Evolutionary conservation across 2,888 invertebrate genomes (phyloP), one percentile per base, ranked within the genome.

Genomic region (Drosophila mercatorum): DNA sequence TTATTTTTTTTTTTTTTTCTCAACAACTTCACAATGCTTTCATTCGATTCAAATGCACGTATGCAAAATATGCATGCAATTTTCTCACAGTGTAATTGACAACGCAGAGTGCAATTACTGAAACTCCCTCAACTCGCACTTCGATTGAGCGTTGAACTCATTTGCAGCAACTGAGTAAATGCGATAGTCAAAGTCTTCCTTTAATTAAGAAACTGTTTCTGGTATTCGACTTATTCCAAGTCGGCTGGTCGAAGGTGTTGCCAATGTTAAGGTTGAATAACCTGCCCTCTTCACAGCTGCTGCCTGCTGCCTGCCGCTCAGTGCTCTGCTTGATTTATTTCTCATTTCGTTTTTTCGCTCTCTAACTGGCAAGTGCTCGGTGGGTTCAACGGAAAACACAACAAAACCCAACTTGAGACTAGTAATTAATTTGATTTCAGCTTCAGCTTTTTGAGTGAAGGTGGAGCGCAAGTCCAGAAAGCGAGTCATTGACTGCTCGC

Each of bases 201-300:
- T 69, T 71, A 69, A 73, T 72, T 58, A 75, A 28, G 56, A 63
- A 62, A 68, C 43, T 58, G 43, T 34, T 31, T 34, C 61, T 60
- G 59, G 47, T 51, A 68, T 60, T 22, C 43, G 14, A 34, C 34
- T 56, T 40, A 59, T 59, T 66, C 47, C 47, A 46, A 66, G 65
- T 51, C 64, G 58, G 58, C 34, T 36, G 31, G 43, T 5, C 61
- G 55, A 31, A 63, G 60, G 66, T 74, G 26, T 67, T 67, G 28
- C 43, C 78, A 76, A 57, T 81, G 72, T 63, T 77, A 56, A 65
- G 75, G 83, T 85, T 83, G 83, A 83, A 86, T 57, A 75, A 83
- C 73, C 83, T 76, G 75, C 40, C 66, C 68, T 60, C 53, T 63
- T 67, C 44, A 43, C 53, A 62, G 38, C 34, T 44, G 44, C 14